phyloP scores from a whole-genome alignment of 2,888 invertebrate genomes.

The Griposia aprilina region DNA sequence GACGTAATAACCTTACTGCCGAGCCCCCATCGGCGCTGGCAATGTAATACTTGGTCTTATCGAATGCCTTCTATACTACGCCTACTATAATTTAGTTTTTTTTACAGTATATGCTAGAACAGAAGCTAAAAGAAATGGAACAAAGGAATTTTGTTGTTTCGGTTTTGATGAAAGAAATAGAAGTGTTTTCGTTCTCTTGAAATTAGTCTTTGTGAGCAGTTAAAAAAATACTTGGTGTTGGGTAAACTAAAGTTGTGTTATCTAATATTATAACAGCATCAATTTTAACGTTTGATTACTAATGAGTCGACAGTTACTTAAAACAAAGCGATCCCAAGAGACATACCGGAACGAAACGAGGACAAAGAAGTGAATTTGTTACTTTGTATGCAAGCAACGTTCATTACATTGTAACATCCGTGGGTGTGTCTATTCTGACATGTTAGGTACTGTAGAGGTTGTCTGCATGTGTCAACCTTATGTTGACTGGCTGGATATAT shows the following conservation, averaged over 20 bases:
- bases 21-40: slow-evolving; percentile 53
- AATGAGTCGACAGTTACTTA: slow-evolving; percentile 10
- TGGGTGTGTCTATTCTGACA: slow-evolving; percentile 35
- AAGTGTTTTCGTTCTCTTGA: neutral
- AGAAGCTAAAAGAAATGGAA: slow-evolving; percentile 23
- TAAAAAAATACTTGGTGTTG: too few relatives aligned
- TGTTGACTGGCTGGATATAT: too few relatives aligned
- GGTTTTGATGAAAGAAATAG: neutral
- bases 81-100: slow-evolving; percentile 67
- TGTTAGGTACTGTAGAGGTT: too few relatives aligned
- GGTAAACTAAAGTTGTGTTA: neutral
- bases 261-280: neutral
- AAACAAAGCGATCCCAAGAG: slow-evolving; percentile 25
- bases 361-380: slow-evolving; percentile 35
- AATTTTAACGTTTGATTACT: slow-evolving; percentile 1
- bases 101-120: slow-evolving; percentile 61
- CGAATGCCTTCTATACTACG: slow-evolving; percentile 64
- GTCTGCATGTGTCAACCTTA: too few relatives aligned
- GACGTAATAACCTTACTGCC: slow-evolving; percentile 60
- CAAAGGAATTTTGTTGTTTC: neutral
- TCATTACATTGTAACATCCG: neutral
- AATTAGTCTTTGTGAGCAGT: neutral
- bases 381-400: slow-evolving; percentile 34
- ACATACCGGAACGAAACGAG: slow-evolving; percentile 40
- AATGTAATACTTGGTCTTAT: slow-evolving; percentile 65